Conservation (phyloP, 1,140 invertebrate genomes). For the Aradophagus sp. region DNA sequence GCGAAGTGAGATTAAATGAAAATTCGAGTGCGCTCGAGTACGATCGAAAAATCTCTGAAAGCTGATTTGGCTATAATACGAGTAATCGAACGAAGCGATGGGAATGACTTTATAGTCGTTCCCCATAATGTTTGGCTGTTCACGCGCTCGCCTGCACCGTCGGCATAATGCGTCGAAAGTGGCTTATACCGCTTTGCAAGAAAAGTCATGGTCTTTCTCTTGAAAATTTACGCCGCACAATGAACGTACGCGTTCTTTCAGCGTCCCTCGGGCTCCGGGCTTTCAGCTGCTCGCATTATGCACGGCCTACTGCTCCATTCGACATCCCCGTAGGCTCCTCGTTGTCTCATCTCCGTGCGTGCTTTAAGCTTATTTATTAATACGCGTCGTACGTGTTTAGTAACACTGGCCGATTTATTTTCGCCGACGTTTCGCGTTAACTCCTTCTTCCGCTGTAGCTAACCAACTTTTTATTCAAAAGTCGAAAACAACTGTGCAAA, state of each 20-base stretch:
- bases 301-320: constrained; percentile 67
- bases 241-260: constrained; percentile 46
- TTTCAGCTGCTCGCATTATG: constrained; percentile 71
- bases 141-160: constrained; percentile 27
- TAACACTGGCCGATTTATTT: constrained; percentile 31
- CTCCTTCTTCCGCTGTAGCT: constrained; percentile 8
- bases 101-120: constrained; percentile 38
- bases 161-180: constrained; percentile 41
- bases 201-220: constrained; percentile 57
- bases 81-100: constrained; percentile 50
- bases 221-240: constrained; percentile 52
- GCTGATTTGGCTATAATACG: neutral
- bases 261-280: constrained; percentile 45
- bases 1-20: neutral
- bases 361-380: constrained; percentile 71
- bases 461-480: constrained; percentile 13
- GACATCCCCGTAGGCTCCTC: constrained; percentile 60
- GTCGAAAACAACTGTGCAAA: neutral
- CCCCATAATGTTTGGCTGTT: constrained; percentile 15
- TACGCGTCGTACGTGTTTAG: constrained; percentile 67
- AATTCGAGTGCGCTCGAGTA: neutral
- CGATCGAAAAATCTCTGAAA: constrained; percentile 9
- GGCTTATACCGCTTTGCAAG: constrained; percentile 45
- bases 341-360: constrained; percentile 48
- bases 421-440: constrained; percentile 9